These are phyloP conservation scores for Lamprologus tigripictilis DNA, from an alignment of 2,113 vertebrate species.

Conservation along the genomic window DNA sequence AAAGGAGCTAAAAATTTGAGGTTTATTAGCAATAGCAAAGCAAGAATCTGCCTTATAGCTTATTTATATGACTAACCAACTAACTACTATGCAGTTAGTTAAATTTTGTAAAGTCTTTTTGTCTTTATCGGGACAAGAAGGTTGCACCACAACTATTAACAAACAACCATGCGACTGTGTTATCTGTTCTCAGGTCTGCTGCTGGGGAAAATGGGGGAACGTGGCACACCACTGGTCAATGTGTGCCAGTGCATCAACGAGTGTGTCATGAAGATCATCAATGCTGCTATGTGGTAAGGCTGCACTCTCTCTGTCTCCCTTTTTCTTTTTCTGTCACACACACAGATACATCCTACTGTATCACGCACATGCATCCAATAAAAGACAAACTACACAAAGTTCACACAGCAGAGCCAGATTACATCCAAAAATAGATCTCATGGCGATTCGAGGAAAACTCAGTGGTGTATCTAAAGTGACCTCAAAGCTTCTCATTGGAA, in stretches of 20 bases:
- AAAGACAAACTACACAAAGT: background rate
- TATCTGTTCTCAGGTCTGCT: constrained; percentile 70
- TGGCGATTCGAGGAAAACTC: background rate
- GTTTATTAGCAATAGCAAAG: background rate
- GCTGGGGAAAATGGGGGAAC: constrained; percentile 83
- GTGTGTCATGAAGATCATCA: constrained; percentile 87
- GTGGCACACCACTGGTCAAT: constrained; percentile 78
- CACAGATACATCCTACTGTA: background rate
- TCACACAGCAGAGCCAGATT: constrained; percentile 5
- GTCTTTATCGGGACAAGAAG: background rate
- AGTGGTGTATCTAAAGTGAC: background rate
- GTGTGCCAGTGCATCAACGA: constrained; percentile 89
- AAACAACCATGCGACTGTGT: background rate
- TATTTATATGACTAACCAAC: background rate
- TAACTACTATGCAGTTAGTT: background rate
- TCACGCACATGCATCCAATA: background rate
- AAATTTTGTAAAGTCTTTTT: background rate
- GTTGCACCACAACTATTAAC: background rate
- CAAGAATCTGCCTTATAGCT: background rate
- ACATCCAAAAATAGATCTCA: constrained; percentile 23
- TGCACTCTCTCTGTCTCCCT: background rate
- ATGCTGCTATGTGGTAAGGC: constrained; percentile 80
- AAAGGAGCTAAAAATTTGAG: background rate
- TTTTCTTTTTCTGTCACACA: background rate
- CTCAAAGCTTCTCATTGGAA: background rate